Conservation (phyloP, 2,113 vertebrate genomes). For the Pterophyllum scalare region DNA sequence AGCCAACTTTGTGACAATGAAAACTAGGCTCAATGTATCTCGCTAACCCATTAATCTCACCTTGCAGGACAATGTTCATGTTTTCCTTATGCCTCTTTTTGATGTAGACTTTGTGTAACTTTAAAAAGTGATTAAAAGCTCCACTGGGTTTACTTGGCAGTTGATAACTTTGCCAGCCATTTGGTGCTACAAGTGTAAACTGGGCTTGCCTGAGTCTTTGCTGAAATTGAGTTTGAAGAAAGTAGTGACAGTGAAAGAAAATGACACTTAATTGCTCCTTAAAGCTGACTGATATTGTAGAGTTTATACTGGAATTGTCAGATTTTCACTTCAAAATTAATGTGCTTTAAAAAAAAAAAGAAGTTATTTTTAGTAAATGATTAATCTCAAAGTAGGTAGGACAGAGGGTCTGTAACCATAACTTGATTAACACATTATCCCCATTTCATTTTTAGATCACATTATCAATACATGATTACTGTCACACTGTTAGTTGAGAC, state of each 20-base stretch:
- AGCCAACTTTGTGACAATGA: too few relatives aligned
- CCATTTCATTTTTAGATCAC: background rate
- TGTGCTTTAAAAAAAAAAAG: background rate
- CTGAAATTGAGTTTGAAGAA: background rate
- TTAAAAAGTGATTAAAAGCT: background rate
- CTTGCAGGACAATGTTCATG: background rate
- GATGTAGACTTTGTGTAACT: background rate
- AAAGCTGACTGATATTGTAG: background rate
- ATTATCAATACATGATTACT: background rate
- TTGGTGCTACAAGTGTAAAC: fast-evolving
- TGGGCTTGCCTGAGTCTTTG: background rate
- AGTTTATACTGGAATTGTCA: background rate
- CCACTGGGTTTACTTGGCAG: background rate
- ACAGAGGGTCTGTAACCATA: background rate
- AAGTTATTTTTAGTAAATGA: background rate
- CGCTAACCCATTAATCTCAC: background rate
- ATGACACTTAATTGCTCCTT: background rate
- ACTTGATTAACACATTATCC: background rate
- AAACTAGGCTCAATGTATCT: too few relatives aligned
- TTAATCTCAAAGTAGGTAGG: fast-evolving
- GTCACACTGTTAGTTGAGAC: background rate
- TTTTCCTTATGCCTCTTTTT: background rate
- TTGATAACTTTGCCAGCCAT: background rate
- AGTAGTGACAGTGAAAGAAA: background rate
- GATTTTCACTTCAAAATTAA: background rate